phyloP scores from a whole-genome alignment of 1,140 invertebrate genomes.

The Panagrolaimus sp. region DNA sequence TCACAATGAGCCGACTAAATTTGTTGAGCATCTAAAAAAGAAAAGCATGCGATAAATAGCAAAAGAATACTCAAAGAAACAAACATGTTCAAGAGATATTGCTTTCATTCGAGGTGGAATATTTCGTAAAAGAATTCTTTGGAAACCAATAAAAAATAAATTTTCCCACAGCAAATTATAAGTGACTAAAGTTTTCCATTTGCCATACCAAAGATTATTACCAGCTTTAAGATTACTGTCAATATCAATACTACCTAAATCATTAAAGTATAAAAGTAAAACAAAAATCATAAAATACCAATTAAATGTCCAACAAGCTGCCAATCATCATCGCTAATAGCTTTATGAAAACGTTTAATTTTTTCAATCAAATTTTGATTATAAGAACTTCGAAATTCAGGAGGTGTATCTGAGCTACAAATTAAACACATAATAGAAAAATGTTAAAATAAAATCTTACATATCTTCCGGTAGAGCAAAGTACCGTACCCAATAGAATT shows the following conservation, averaged over 20 bases:
- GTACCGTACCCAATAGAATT: background rate
- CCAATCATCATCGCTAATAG: background rate
- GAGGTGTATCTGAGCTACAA: background rate
- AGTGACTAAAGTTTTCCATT: background rate
- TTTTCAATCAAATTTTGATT: background rate
- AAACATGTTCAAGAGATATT: no score
- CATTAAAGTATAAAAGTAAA: background rate
- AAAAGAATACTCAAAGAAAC: no score
- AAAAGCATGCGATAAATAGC: no score
- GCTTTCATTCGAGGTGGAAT: no score
- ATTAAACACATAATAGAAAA: background rate
- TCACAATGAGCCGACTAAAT: no score
- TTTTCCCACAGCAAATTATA: background rate
- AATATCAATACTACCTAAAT: background rate
- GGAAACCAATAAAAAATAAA: background rate
- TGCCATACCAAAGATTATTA: background rate
- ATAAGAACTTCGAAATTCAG: background rate
- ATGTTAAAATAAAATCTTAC: background rate
- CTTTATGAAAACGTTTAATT: background rate
- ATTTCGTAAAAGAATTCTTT: background rate
- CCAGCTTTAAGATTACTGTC: background rate
- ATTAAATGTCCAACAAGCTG: background rate
- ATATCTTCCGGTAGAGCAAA: background rate
- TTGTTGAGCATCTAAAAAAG: no score
- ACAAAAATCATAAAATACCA: constrained; percentile 1